These are phyloP conservation scores for Leptinotarsa texana DNA, from an alignment of 1,140 invertebrate species.

Conservation along the genomic window DNA sequence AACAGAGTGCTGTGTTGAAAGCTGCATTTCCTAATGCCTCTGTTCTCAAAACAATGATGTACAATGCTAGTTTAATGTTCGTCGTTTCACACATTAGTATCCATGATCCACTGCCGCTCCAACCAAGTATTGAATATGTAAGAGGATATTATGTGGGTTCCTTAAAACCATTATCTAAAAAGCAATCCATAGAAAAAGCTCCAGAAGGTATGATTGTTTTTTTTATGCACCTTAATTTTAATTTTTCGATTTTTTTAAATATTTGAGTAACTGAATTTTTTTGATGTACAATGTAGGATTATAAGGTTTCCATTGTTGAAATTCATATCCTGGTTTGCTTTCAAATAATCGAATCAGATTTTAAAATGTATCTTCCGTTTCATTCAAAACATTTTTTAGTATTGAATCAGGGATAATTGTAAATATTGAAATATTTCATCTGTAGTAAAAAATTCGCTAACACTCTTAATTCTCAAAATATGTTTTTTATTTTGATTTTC, in stretches of 20 bases:
- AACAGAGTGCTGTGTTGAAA: conserved; percentile 18
- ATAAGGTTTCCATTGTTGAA: no score
- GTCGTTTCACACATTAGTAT: conserved; percentile 49
- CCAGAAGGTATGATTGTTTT: conserved; percentile 69
- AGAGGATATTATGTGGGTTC: conserved; percentile 39
- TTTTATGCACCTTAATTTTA: no score
- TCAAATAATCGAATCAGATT: no score
- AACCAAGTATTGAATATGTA: conserved; percentile 40
- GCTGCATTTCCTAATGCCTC: conserved; percentile 15
- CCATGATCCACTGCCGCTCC: conserved; percentile 40
- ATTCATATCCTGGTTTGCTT: no score
- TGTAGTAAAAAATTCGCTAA: no score
- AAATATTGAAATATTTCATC: no score
- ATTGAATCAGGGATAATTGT: no score
- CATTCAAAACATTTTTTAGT: no score
- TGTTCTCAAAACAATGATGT: conserved; percentile 17
- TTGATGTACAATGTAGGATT: no score
- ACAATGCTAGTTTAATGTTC: conserved; percentile 56
- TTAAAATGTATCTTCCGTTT: no score
- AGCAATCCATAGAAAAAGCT: conserved; percentile 63
- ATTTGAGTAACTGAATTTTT: conserved; percentile 61
- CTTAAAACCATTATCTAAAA: conserved; percentile 24
- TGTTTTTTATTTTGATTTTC: no score
- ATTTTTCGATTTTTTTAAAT: conserved; percentile 64
- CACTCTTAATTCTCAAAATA: no score